Base-by-base conservation (phyloP, 64 coral and sea anemone genomes). In the Orbicella faveolata region DNA sequence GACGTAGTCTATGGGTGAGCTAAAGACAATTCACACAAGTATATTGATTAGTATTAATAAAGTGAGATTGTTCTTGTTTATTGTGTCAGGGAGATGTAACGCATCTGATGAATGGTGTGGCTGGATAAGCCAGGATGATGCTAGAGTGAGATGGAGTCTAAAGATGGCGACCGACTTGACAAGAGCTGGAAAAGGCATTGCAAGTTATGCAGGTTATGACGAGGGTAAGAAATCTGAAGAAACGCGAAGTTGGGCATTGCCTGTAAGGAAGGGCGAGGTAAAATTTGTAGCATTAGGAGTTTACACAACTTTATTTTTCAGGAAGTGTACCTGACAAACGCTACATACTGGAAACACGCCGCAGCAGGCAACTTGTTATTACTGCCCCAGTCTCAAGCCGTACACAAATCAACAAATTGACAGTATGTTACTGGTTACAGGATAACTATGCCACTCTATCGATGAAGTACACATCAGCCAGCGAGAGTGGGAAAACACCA, bases 101-200 rank as follows among this genome's bases (percentile, higher is more conserved):
- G 11, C 10, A 16, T 79, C 77, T 2, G 77, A 57, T 79, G 77
- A 79, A 79, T 79, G 77, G 77, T 79, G 77, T 79, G 77, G 23
- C 57, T 79, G 77, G 77, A 79, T 79, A 13, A 79, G 51, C 51
- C 51, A 57, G 21, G 13, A 26, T 59, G 52, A 79, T 79, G 25
- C n/a, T 16, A 79, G 14, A 23, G 3, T 52, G 23, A 79, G 1
- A 52, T 79, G 77, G 77, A 79, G n/a, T 26, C 10, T 79, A 26
- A 25, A 26, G 23, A 16, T 14, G 23, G 77, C 77, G 9, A 52
- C 23, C 4, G 51, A 59, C 20, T 79, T 79, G 21, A 15, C 14
- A 17, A 79, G 25, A 59, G 52, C 52, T 33, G 23, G 11, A 6
- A 25, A 70, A 57, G 8, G 8, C 77, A 21, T 70, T 33, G 67